phyloP scores from a whole-genome alignment of 2,113 vertebrate genomes.

The Tricholaema leucomelas region DNA sequence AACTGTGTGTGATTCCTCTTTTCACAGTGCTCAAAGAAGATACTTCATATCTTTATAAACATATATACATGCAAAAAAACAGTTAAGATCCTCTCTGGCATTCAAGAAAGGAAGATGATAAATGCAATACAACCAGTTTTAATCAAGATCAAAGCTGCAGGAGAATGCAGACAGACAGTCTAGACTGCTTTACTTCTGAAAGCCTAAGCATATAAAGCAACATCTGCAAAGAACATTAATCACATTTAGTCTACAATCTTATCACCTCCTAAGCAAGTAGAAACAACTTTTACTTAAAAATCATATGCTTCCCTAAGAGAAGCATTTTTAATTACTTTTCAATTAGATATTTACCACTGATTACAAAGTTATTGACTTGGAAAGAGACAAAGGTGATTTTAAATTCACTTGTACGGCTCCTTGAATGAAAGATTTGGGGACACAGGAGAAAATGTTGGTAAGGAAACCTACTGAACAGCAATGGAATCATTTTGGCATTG shows the following conservation, averaged over 20 bases:
- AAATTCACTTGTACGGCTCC: neutral
- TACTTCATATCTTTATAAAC: neutral
- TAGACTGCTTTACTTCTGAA: conserved; percentile 77
- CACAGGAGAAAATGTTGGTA: neutral
- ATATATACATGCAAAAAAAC: neutral
- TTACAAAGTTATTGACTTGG: neutral
- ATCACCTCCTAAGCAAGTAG: conserved; percentile 60
- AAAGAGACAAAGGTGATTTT: neutral
- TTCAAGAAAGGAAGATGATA: conserved; percentile 69
- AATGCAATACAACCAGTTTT: conserved; percentile 78
- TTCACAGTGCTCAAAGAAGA: neutral
- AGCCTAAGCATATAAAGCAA: conserved; percentile 80
- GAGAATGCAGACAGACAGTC: conserved; percentile 80
- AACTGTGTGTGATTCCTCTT: neutral
- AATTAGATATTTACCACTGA: conserved; percentile 51
- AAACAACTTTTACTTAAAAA: conserved; percentile 68
- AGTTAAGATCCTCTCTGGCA: conserved; percentile 7
- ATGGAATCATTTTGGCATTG: neutral
- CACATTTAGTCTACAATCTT: conserved; percentile 72
- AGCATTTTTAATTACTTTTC: conserved; percentile 11
- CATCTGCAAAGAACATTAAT: conserved; percentile 83
- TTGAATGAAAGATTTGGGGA: neutral
- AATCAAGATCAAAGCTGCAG: conserved; percentile 83
- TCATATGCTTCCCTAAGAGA: neutral
- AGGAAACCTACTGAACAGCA: neutral